phyloP scores from a whole-genome alignment of 30 jellyfish, hydroid and myxozoan species.

The Turritopsis dohrnii region DNA sequence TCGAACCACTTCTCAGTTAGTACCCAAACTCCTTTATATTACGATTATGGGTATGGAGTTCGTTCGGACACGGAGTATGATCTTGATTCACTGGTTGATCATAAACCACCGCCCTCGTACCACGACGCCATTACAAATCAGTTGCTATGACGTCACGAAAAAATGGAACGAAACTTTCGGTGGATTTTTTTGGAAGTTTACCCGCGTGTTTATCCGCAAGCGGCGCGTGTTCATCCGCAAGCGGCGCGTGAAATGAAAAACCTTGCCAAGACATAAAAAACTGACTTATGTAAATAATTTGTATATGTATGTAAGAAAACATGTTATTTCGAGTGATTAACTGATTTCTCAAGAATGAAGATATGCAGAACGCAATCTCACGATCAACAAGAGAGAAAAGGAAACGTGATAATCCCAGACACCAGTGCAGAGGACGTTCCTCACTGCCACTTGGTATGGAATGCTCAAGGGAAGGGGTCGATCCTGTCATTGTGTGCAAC shows the following conservation, averaged over 20 bases:
- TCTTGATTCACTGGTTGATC: constrained; percentile 4
- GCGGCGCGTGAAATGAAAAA: background rate
- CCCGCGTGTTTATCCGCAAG: background rate
- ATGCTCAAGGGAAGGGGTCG: too few relatives aligned
- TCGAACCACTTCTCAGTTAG: constrained; percentile 67
- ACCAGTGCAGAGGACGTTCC: too few relatives aligned
- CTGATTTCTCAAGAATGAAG: too few relatives aligned
- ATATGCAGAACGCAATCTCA: too few relatives aligned
- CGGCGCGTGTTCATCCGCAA: background rate
- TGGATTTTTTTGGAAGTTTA: background rate
- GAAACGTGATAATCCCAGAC: too few relatives aligned
- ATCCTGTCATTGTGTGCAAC: too few relatives aligned
- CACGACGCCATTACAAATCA: background rate
- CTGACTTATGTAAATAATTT: background rate
- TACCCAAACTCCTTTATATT: constrained; percentile 80
- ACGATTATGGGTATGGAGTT: background rate
- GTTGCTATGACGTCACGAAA: background rate
- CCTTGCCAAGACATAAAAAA: background rate
- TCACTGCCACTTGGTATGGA: too few relatives aligned
- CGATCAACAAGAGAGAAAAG: too few relatives aligned
- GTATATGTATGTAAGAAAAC: background rate
- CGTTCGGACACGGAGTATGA: background rate
- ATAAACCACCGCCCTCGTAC: constrained; percentile 12
- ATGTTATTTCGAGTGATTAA: background rate
- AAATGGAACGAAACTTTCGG: background rate